Evolutionary conservation across 2,113 vertebrate species (phyloP).

Genomic region (Pristiophorus japonicus): DNA sequence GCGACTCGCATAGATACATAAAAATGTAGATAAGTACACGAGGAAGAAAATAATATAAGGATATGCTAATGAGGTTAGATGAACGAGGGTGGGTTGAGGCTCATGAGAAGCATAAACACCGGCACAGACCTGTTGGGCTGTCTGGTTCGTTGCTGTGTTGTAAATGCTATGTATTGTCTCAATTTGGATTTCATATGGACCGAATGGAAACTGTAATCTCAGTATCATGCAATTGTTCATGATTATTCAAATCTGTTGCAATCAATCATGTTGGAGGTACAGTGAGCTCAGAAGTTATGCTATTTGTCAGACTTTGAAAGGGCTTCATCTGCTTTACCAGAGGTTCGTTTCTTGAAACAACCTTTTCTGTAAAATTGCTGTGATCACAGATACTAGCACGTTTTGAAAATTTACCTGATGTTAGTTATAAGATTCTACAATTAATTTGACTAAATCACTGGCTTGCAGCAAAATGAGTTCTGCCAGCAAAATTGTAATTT

Average conservation of each 20-base stretch:
- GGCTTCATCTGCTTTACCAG: background rate
- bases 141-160: background rate
- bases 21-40: background rate
- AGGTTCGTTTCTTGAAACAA: background rate
- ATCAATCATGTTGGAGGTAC: background rate
- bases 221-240: background rate
- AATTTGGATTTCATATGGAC: background rate
- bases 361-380: background rate
- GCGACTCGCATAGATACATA: background rate
- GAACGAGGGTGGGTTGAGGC: background rate
- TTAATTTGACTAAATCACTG: background rate
- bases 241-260: background rate
- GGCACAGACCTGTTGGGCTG: background rate
- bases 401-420: background rate
- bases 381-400: too few species aligned
- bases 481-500: background rate
- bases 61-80: background rate
- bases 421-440: background rate
- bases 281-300: background rate
- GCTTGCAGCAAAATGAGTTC: background rate
- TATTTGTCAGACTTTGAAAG: background rate
- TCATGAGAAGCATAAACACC: background rate
- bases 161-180: background rate
- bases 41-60: background rate
- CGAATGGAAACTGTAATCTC: background rate